These are phyloP conservation scores for Myrmecophaga tridactyla DNA, from an alignment of 2,113 vertebrate species.

Conservation along the genomic window DNA sequence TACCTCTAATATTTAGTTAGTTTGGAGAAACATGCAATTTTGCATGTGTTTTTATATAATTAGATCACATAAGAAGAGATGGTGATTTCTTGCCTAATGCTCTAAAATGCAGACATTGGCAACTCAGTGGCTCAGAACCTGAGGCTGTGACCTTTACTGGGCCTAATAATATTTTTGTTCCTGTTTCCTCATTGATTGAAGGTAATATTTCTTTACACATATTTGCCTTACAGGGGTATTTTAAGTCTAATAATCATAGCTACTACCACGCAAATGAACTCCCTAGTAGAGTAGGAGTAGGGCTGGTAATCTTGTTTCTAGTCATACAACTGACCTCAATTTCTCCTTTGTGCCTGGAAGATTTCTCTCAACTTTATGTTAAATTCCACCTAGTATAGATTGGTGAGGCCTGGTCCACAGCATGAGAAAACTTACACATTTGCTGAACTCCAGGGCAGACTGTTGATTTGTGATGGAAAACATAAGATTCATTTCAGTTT, in stretches of 20 bases:
- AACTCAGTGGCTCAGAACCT: neutral
- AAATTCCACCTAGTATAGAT: neutral
- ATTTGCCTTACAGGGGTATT: neutral
- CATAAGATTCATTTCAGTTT: neutral
- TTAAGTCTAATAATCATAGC: neutral
- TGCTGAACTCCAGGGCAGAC: neutral
- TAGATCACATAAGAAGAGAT: neutral
- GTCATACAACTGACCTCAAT: neutral
- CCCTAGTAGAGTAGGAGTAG: neutral
- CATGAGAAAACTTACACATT: neutral
- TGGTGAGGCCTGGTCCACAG: neutral
- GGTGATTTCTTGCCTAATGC: neutral
- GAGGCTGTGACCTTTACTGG: neutral
- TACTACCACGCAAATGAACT: neutral
- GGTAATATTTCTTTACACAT: neutral
- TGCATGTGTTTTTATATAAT: neutral
- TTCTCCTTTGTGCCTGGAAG: neutral
- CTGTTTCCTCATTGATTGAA: constrained; percentile 12
- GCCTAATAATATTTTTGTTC: neutral
- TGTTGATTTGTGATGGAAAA: neutral
- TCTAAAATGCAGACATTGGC: neutral
- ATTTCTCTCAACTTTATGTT: neutral
- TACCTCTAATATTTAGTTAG: neutral
- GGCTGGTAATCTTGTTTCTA: neutral
- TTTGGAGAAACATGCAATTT: neutral